These are phyloP conservation scores for Tyria jacobaeae DNA, from an alignment of 2,888 invertebrate species.

Conservation along the genomic window DNA sequence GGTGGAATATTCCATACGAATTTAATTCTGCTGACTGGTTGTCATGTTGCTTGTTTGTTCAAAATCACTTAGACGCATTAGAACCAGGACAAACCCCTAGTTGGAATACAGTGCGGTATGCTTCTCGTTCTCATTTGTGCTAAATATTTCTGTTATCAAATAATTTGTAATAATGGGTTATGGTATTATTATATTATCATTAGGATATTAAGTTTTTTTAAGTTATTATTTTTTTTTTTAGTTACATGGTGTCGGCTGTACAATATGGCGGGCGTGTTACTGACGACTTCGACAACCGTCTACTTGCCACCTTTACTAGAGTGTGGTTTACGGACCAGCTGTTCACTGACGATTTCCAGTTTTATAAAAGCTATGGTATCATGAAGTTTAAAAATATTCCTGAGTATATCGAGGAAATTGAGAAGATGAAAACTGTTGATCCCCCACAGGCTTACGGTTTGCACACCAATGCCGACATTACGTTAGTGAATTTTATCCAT, in stretches of 20 bases:
- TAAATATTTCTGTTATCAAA: not conserved
- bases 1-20: slow-evolving; percentile 97
- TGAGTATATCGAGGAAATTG: slow-evolving; percentile 91
- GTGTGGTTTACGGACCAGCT: slow-evolving; percentile 93
- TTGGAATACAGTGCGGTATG: slow-evolving; percentile 91
- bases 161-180: not conserved
- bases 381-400: slow-evolving; percentile 89
- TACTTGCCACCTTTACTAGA: slow-evolving; percentile 92
- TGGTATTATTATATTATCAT: too few species aligned
- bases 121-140: not conserved
- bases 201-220: too few species aligned
- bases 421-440: slow-evolving; percentile 91
- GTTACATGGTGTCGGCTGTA: slow-evolving; percentile 96
- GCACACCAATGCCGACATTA: slow-evolving; percentile 96
- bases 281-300: slow-evolving; percentile 94
- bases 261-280: slow-evolving; percentile 97
- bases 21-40: slow-evolving; percentile 96
- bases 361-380: slow-evolving; percentile 92
- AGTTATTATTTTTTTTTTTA: slow-evolving; percentile 55
- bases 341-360: slow-evolving; percentile 91
- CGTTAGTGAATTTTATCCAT: slow-evolving; percentile 78
- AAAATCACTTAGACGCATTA: slow-evolving; percentile 93
- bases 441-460: slow-evolving; percentile 96
- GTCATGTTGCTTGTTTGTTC: slow-evolving; percentile 94
- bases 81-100: slow-evolving; percentile 92